Evolutionary conservation across 2,113 vertebrate genomes (phyloP), one percentile per base, ranked within the genome.

Genomic region (Tychaedon coryphoeus): DNA sequence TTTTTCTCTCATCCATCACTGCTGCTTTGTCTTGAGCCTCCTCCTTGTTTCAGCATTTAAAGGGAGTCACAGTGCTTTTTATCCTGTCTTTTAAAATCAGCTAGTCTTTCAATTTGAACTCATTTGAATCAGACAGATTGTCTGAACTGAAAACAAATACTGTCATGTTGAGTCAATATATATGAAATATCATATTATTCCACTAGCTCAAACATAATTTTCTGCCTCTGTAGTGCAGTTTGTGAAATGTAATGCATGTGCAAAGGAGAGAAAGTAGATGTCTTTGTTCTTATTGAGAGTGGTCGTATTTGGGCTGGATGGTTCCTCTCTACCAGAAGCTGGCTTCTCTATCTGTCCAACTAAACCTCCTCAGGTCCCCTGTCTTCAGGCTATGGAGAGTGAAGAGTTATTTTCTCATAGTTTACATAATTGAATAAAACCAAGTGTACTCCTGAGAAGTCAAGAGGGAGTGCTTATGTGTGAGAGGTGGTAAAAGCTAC

Each of bases 91-190:
- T 65, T 86, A 2, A 80, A 90, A 70, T 88, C 62, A 58, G 6
- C 26, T 51, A 23, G 8, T 67, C 56, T 76, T 86, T 86, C 57
- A 86, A 65, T 34, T 66, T 86, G 61, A 71, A 42, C 19, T 86
- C 47, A 40, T 67, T 77, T 42, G 25, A 89, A 74, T 80, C 29
- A 54, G 73, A 83, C 54, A 71, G 70, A 42, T 70, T 88, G 48
- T 93, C 76, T 95, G 56, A 77, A 54, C 56, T 89, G 43, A 90
- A 93, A 67, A 51, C 24, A 83, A 74, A 92, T 61, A 23, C 65
- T 87, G 67, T 77, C 76, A 48, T 56, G 20, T 38, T 77, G 69
- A 84, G 43, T 53, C 43, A 64, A 58, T 69, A 77, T 58, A 64
- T 38, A 47, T 64, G 51, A 92, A 74, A 72, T 76, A 38, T 56